Evolutionary conservation across 2,888 invertebrate genomes (phyloP).

Genomic region (Tachina grossa): DNA sequence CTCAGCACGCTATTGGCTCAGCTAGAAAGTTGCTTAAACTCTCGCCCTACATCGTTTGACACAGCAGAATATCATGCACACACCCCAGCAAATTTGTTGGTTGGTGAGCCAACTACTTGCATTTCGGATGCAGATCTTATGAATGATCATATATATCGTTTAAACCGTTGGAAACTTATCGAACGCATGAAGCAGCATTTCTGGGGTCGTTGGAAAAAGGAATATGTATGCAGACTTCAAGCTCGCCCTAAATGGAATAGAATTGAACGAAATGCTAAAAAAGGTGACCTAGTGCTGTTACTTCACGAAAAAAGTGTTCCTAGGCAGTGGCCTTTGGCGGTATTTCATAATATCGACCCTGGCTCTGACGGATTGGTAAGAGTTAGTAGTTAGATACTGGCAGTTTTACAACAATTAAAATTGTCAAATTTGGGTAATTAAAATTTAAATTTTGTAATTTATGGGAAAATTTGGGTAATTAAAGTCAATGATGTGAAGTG

Average conservation of each 20-base stretch:
- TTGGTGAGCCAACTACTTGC: not conserved
- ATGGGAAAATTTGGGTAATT: too few species aligned
- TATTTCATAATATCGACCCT: too few species aligned
- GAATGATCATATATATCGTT: not conserved
- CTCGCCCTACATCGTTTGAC: not conserved
- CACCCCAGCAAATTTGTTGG: not conserved
- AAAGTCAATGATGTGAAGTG: too few species aligned
- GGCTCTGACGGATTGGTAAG: too few species aligned
- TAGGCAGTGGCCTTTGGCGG: too few species aligned
- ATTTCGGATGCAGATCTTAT: not conserved
- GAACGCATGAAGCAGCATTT: not conserved
- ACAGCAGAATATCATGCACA: too few species aligned
- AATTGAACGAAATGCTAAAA: slow-evolving; percentile 6
- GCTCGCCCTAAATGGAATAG: slow-evolving; percentile 1
- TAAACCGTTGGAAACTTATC: not conserved
- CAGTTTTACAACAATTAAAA: too few species aligned
- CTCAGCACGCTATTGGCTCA: not conserved
- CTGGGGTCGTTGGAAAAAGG: not conserved
- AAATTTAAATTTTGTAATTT: too few species aligned
- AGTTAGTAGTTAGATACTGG: too few species aligned
- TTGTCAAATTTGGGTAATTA: too few species aligned
- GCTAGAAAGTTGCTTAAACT: slow-evolving; percentile 3
- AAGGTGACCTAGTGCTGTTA: not conserved
- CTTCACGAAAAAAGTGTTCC: not conserved
- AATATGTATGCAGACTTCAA: not conserved